Evolutionary conservation across 2,797 vertebrate genomes (phyloP).

Genomic region (Morus bassanus): DNA sequence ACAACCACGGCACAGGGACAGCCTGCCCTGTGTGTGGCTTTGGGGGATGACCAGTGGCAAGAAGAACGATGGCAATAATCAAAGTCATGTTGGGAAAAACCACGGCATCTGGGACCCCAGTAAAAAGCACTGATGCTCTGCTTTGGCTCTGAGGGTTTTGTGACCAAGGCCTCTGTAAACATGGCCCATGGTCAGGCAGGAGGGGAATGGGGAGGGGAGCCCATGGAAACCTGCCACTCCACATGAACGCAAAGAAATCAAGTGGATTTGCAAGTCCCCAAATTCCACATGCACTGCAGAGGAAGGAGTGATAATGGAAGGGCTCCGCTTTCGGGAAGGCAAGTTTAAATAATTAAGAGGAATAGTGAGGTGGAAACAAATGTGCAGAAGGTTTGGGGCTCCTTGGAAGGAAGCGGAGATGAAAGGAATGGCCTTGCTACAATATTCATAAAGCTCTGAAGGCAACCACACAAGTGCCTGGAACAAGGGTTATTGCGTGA

Average conservation of each 20-base stretch:
- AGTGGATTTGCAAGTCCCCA: neutral
- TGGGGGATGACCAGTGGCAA: neutral
- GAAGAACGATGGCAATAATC: neutral
- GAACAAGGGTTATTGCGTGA: neutral
- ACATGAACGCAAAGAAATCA: fast-evolving
- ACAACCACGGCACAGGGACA: neutral
- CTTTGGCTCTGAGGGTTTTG: neutral
- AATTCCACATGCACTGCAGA: neutral
- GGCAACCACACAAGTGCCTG: neutral
- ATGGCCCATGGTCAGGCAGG: neutral
- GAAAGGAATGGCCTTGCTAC: conserved; percentile 33
- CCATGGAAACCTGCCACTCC: neutral
- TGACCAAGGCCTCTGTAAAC: neutral
- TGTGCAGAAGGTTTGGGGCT: conserved; percentile 47
- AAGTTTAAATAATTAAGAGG: conserved; percentile 50
- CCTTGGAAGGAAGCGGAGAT: conserved; percentile 38
- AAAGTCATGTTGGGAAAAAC: neutral
- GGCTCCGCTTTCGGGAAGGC: neutral
- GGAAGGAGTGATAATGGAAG: conserved; percentile 25
- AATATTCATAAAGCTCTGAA: conserved; percentile 62
- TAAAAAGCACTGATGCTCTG: neutral
- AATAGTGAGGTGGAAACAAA: conserved; percentile 49
- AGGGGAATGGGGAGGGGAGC: neutral
- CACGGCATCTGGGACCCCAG: fast-evolving
- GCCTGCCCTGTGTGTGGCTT: fast-evolving